A percentile compares a stretch with the other conserved stretches of the same genome.
Conservation (phyloP, 2,797 vertebrate genomes). For the Micropoecilia bifurca region DNA sequence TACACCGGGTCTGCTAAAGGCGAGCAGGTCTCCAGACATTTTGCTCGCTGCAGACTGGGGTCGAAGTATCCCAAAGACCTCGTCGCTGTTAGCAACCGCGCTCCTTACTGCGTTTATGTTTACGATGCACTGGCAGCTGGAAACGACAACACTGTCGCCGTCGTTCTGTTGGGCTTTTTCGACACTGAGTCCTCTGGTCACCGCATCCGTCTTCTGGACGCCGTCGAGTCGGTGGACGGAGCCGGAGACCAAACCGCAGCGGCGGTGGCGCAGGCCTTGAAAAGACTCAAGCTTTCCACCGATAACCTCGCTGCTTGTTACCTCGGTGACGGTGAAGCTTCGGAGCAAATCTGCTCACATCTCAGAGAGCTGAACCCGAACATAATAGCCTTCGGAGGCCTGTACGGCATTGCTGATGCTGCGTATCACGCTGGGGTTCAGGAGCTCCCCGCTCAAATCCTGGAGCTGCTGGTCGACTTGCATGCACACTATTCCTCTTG, state of each 20-base stretch:
- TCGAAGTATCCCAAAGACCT: conserved; percentile 69
- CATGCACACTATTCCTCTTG: conserved; percentile 62
- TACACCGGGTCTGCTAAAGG: conserved; percentile 22
- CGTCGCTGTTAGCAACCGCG: conserved; percentile 62
- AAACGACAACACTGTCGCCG: conserved; percentile 44
- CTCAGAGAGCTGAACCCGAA: conserved; percentile 76
- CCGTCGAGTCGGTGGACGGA: conserved; percentile 45
- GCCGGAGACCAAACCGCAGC: conserved; percentile 36
- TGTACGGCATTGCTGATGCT: conserved; percentile 69
- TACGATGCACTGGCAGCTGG: conserved; percentile 65
- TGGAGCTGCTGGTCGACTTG: conserved; percentile 71
- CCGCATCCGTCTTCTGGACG: conserved; percentile 76
- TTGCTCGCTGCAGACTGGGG: conserved; percentile 67
- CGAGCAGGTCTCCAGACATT: conserved; percentile 37
- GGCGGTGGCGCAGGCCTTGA: conserved; percentile 61
- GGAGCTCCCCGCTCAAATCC: conserved; percentile 58
- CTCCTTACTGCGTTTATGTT: conserved; percentile 81
- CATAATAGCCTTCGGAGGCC: conserved; percentile 58
- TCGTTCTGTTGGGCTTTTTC: conserved; percentile 80
- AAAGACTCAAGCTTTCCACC: conserved; percentile 69
- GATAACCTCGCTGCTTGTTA: conserved; percentile 72
- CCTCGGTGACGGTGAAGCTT: conserved; percentile 41
- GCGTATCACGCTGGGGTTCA: conserved; percentile 70
- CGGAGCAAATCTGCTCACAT: conserved; percentile 60
- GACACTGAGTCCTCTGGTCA: conserved; percentile 60